A percentile compares a stretch with the other conserved stretches of the same genome.
Evolutionary conservation across 2,797 vertebrate species (phyloP).

Genomic region (Falco peregrinus): DNA sequence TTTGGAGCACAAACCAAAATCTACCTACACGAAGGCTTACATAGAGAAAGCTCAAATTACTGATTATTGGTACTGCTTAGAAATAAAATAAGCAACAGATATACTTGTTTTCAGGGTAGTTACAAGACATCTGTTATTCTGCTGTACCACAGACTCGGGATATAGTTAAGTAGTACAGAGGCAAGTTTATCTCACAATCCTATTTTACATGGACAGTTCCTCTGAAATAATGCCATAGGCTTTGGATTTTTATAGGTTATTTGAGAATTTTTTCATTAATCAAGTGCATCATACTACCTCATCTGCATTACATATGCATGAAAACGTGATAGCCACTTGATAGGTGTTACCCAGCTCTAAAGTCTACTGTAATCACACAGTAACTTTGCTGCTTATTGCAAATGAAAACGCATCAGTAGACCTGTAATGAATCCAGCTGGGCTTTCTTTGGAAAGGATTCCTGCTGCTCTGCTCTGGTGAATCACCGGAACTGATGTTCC

Average conservation of each 20-base stretch:
- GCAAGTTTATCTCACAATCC: background rate
- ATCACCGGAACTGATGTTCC: background rate
- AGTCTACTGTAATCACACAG: background rate
- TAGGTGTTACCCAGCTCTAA: background rate
- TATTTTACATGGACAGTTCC: background rate
- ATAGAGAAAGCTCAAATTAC: background rate
- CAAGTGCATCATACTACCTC: background rate
- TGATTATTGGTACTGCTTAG: background rate
- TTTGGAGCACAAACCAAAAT: constrained; percentile 32
- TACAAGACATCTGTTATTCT: background rate
- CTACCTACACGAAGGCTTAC: background rate
- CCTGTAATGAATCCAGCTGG: constrained; percentile 35
- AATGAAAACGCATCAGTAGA: constrained; percentile 39
- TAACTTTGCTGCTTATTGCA: constrained; percentile 28
- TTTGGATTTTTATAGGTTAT: background rate
- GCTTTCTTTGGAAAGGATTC: constrained; percentile 2
- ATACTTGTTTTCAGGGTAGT: background rate
- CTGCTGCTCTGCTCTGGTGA: constrained; percentile 46
- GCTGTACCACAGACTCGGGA: background rate
- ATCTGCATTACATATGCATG: background rate
- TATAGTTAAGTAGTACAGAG: background rate
- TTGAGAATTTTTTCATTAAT: constrained; percentile 10
- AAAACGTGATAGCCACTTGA: background rate
- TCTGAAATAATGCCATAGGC: background rate
- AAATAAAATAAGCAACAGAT: constrained; percentile 1